These are phyloP conservation scores for Hippocampus abdominalis DNA, from an alignment of 2,113 vertebrate species.

Conservation along the genomic window DNA sequence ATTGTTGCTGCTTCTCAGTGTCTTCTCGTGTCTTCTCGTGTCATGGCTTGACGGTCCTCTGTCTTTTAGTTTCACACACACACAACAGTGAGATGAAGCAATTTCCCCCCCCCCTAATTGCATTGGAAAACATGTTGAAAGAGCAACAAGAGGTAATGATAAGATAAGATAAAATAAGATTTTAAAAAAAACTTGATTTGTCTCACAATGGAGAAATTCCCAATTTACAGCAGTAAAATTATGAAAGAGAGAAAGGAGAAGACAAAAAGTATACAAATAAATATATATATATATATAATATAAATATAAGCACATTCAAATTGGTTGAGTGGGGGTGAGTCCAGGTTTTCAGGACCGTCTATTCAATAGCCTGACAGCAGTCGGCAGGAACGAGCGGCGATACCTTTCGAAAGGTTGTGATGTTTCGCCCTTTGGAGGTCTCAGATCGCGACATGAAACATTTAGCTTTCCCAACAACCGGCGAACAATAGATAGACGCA, in stretches of 20 bases:
- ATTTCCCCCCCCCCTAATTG: constrained; percentile 59
- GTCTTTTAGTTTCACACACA: constrained; percentile 13
- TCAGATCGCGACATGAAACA: constrained; percentile 67
- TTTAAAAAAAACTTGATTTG: too few relatives aligned
- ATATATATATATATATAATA: too few relatives aligned
- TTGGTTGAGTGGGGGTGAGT: too few relatives aligned
- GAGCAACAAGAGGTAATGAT: constrained; percentile 50
- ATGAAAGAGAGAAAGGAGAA: too few relatives aligned
- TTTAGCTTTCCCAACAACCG: constrained; percentile 58
- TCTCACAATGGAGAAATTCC: too few relatives aligned
- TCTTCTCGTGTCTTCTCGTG: constrained; percentile 14
- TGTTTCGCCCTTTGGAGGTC: constrained; percentile 64
- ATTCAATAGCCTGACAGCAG: too few relatives aligned
- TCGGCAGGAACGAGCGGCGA: too few relatives aligned
- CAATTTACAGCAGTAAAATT: too few relatives aligned
- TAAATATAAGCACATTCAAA: too few relatives aligned
- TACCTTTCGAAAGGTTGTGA: constrained; percentile 44
- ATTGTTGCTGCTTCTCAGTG: constrained; percentile 15
- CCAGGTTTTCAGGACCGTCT: too few relatives aligned
- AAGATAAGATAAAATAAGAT: too few relatives aligned
- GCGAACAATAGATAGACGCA: constrained; percentile 68
- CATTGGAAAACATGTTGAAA: constrained; percentile 67
- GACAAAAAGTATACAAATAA: too few relatives aligned
- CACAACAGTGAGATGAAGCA: constrained; percentile 52
- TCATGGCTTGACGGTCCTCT: constrained; percentile 12